These are phyloP conservation scores for Brachycybe producta DNA, from an alignment of 2,888 invertebrate species.

Conservation along the genomic window DNA sequence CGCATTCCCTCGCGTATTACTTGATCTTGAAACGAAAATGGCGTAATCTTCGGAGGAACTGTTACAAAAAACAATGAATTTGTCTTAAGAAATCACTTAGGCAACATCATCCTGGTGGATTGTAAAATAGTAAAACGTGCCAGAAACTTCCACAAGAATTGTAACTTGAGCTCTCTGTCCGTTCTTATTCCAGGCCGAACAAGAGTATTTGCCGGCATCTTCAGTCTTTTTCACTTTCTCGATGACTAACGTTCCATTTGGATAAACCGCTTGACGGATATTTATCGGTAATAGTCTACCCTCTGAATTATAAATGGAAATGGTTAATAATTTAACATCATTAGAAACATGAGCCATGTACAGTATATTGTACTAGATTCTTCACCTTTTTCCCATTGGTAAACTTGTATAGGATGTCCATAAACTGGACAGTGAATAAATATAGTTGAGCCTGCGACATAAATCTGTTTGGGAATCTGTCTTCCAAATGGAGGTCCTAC, in stretches of 20 bases:
- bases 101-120: no score
- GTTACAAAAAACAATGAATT: no score
- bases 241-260: constrained; percentile 38
- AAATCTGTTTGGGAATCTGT: constrained; percentile 64
- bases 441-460: constrained; percentile 60
- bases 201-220: constrained; percentile 65
- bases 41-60: constrained; percentile 65
- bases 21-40: constrained; percentile 70
- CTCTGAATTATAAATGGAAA: constrained; percentile 22
- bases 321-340: no score
- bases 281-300: constrained; percentile 31
- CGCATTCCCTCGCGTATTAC: constrained; percentile 61
- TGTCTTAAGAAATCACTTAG: no score
- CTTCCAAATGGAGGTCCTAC: constrained; percentile 64
- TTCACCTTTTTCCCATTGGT: constrained; percentile 61
- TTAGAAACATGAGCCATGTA: neutral
- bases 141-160: constrained; percentile 38
- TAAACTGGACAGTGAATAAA: constrained; percentile 66
- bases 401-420: constrained; percentile 65
- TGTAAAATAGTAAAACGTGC: no score
- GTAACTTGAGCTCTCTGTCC: constrained; percentile 57
- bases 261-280: constrained; percentile 35
- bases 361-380: neutral
- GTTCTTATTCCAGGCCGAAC: constrained; percentile 58
- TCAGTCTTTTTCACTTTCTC: constrained; percentile 37